A percentile compares a stretch with the other conserved stretches of the same genome.
Conservation (phyloP, 1,140 invertebrate genomes). For the Diplogasteroides magnus region DNA sequence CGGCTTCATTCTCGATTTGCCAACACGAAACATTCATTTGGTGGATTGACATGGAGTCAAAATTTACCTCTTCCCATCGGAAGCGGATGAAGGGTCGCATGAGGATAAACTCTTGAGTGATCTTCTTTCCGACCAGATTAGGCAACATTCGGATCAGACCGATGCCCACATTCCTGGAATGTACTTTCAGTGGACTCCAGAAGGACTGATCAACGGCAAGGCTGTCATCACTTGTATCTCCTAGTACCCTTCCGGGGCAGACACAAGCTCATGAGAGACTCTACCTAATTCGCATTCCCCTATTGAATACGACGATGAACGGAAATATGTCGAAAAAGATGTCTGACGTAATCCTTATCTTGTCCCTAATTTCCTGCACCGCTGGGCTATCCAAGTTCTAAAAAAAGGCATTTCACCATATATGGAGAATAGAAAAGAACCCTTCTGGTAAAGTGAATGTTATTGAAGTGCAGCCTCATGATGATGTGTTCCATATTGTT, state of each 20-base stretch:
- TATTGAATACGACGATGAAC: constrained; percentile 92
- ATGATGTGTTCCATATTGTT: constrained; percentile 87
- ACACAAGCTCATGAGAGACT: constrained; percentile 76
- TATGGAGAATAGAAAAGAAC: neutral
- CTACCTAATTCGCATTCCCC: constrained; percentile 73
- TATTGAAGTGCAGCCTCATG: constrained; percentile 87
- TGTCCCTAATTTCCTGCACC: constrained; percentile 14
- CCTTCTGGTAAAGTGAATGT: constrained; percentile 65
- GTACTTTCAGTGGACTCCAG: constrained; percentile 15
- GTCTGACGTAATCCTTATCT: constrained; percentile 41
- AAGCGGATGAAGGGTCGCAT: constrained; percentile 84
- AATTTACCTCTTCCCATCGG: constrained; percentile 72
- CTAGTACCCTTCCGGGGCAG: neutral
- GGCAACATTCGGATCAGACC: constrained; percentile 58
- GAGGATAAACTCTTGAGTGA: constrained; percentile 83
- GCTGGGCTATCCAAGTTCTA: neutral
- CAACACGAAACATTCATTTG: too few relatives aligned
- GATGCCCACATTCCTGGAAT: constrained; percentile 49
- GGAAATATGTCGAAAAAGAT: constrained; percentile 92
- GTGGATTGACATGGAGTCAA: too few relatives aligned
- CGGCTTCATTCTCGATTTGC: too few relatives aligned
- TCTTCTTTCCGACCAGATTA: constrained; percentile 56
- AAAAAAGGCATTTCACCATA: neutral
- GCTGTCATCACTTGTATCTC: constrained; percentile 6
- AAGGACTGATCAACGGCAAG: constrained; percentile 24